phyloP scores from a whole-genome alignment of 2,113 vertebrate genomes.

The Campylorhamphus procurvoides region DNA sequence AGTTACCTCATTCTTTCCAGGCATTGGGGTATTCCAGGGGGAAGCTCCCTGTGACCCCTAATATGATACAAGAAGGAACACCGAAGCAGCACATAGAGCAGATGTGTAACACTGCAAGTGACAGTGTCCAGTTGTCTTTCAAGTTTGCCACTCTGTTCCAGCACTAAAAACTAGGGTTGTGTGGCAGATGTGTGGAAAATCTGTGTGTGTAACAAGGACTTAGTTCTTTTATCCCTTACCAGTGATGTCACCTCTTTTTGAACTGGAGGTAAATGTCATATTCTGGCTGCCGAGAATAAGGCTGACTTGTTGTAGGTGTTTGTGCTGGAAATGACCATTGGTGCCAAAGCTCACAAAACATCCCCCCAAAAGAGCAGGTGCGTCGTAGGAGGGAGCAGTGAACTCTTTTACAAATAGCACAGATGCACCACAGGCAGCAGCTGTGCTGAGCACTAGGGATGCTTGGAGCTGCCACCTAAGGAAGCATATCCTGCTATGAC shows the following conservation, averaged over 20 bases:
- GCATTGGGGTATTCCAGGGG: too few species aligned
- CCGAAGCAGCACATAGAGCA: neutral
- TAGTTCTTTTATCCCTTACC: neutral
- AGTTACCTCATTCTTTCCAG: neutral
- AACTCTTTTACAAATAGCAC: neutral
- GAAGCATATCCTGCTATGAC: neutral
- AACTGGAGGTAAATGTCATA: neutral
- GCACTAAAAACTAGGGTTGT: neutral
- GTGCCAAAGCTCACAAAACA: neutral
- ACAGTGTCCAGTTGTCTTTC: rapidly evolving
- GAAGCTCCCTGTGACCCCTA: neutral
- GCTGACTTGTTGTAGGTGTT: neutral
- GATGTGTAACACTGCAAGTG: neutral
- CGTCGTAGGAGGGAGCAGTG: rapidly evolving
- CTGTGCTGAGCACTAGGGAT: neutral
- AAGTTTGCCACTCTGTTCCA: neutral
- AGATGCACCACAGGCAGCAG: neutral
- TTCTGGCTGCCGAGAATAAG: neutral
- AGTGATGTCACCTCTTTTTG: neutral
- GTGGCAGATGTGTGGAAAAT: neutral
- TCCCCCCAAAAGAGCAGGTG: neutral
- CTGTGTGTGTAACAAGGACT: neutral
- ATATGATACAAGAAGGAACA: rapidly evolving
- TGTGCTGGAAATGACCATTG: neutral
- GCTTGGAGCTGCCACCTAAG: neutral